Base-by-base conservation (phyloP, 1,140 invertebrate genomes). In the Alviniconcha marisindica region DNA sequence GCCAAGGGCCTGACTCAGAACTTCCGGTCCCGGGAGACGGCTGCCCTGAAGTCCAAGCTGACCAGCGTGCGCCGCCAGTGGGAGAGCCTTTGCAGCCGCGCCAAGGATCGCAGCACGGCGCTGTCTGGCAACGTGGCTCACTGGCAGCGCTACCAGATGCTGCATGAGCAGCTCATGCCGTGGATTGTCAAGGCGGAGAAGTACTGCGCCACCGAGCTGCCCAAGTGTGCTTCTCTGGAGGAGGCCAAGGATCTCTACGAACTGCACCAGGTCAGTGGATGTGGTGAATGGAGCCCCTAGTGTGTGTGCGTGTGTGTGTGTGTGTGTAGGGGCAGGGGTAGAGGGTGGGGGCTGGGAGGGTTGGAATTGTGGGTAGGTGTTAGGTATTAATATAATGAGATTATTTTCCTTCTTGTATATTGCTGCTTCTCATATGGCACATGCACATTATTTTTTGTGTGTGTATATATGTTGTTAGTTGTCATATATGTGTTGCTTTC, bases 141-240 rank as follows among this genome's bases (percentile, higher is more conserved):
- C 71, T 98, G 97, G 96, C 95, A 97, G 88, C 95, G 96, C 88
- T 98, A 97, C 92, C 96, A 98, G 93, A 94, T 95, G 60, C 95
- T 95, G 42, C 94, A 97, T 40, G 94, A 96, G 80, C 95, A 97
- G 92, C 94, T 99, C 40, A 96, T 96, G 91, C 97, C 97, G 2
- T 98, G 97, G 96, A 95, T 98, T 81, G 96, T 97, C 90, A 94
- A 97, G 90, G 96, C 96, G 36, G 97, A 98, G 94, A 93, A 96
- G 18, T 96, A 96, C 92, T 94, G 96, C 44, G 95, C 95, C 79
- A 90, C 95, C 84, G 95, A 96, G 76, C 92, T 96, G 56, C 95
- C 92, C 5, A 93, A 91, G 96, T 96, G 86, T 85, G 83, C 88
- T 1, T 96, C 95, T 71, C 93, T 98, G 36, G 92, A 95, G 85